Evolutionary conservation across 2,113 vertebrate genomes (phyloP), one percentile per base, ranked within the genome.

Genomic region (Rhinolophus ferrumequinum): DNA sequence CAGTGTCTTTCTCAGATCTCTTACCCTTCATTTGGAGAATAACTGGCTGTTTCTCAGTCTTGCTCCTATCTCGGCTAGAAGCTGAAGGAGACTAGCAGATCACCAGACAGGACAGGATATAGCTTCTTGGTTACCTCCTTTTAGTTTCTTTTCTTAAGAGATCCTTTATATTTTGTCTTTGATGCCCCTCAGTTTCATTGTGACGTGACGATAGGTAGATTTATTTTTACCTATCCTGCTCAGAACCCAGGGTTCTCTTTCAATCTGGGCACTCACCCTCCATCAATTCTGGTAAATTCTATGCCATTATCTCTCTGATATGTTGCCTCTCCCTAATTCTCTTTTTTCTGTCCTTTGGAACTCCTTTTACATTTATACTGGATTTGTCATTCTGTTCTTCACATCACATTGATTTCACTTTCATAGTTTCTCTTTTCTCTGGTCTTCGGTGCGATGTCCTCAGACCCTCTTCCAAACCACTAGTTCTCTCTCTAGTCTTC

Each of bases 101-200:
- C 60, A 69, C n/a, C 19, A 62, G 47, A 35, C 9, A 50, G 50
- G 72, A 77, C 10, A 81, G 44, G 72, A 54, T 70, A 28, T n/a
- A 58, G 35, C 58, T 81, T 94, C 58, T 88, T 21, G 22, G 33
- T 41, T 66, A 44, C 54, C 38, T 70, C 26, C 52, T 67, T 44
- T 67, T 38, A 82, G 47, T 82, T 94, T 18, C 22, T 60, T 96
- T 88, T 90, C 67, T 72, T 84, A 50, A 80, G 38, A 72, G 41
- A 35, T 67, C 54, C 24, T 67, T 86, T 64, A 19, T 58, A 41
- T 47, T 84, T 79, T 69, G 44, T 19, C 12, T 94, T 69, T 69
- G 58, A 44, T 41, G 30, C 1, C 6, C 70, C 38, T 76, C 35
- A 33, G 64, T 44, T 80, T 95, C 81, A 19, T 22, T 81, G 15